These are phyloP conservation scores for Amyelois transitella DNA, from an alignment of 1,140 invertebrate genomes.

Conservation along the genomic window DNA sequence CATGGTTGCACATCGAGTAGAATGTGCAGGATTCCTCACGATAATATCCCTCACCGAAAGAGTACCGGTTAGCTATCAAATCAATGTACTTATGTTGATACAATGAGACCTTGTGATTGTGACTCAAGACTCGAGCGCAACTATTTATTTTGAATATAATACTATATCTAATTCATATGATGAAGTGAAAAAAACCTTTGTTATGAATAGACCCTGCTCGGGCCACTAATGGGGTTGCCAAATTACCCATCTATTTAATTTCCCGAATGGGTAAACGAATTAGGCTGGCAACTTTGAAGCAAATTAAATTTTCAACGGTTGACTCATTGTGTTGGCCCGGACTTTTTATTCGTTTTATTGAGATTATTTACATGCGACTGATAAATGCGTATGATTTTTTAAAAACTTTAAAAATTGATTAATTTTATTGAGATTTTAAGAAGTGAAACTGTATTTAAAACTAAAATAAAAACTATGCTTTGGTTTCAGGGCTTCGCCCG, in stretches of 20 bases:
- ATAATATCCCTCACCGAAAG: too few relatives aligned
- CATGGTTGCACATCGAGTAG: too few relatives aligned
- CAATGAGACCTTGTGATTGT: too few relatives aligned
- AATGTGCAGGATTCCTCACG: too few relatives aligned
- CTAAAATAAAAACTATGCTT: background rate
- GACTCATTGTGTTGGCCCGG: slow-evolving; percentile 40
- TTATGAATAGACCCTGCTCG: slow-evolving; percentile 12
- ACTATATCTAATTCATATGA: too few relatives aligned
- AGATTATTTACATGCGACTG: background rate
- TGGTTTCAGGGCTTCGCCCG: background rate
- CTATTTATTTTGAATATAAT: too few relatives aligned
- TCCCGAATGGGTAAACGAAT: slow-evolving; percentile 70
- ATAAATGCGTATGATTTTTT: background rate
- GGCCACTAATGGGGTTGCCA: slow-evolving; percentile 58
- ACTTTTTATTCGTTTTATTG: slow-evolving; percentile 3
- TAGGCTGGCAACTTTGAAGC: slow-evolving; percentile 67
- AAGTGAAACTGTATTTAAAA: background rate
- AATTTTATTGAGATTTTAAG: too few relatives aligned
- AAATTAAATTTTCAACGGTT: slow-evolving; percentile 64
- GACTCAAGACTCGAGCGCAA: too few relatives aligned
- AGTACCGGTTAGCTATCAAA: too few relatives aligned
- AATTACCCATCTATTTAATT: slow-evolving; percentile 73
- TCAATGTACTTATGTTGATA: too few relatives aligned
- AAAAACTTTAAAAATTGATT: background rate
- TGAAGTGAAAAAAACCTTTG: slow-evolving; percentile 33